Evolutionary conservation across 2,113 vertebrate genomes (phyloP), one percentile per base, ranked within the genome.

Genomic region (Oryzias melastigma): DNA sequence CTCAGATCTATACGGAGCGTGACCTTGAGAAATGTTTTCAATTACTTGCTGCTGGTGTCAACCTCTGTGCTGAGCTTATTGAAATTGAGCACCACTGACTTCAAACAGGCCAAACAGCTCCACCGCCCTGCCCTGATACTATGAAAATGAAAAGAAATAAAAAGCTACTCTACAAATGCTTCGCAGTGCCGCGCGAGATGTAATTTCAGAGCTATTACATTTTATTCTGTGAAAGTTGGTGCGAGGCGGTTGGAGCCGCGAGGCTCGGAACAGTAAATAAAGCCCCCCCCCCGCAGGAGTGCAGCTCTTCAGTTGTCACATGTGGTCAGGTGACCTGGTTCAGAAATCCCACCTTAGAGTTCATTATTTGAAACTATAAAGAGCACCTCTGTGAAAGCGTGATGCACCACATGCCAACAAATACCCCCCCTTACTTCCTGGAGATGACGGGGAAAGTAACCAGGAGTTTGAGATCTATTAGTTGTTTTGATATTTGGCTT

Each of bases 1-100:
- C 63, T 82, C 61, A 54, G 74, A 85, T 85, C 81, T 63, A 75
- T 68, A 66, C 41, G 0, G 63, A 75, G 65, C 67, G 14, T 73
- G 84, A 88, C 84, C 86, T 85, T 78, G 77, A 81, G 68, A 85
- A 84, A 62, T 80, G 85, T 82, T 87, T 85, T 83, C 77, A 80
- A 60, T 81, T 77, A 75, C 73, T 58, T 44, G 65, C 78, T 58
- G 68, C 81, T 60, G 66, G 58, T 70, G 68, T 76, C 73, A 53
- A 72, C 68, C 58, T 61, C 67, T 52, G 55, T 63, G 73, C 81
- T 75, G 76, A 80, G 75, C 50, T 47, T 62, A 65, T 75, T 80
- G 65, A 81, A 88, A 88, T 42, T 41, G 42, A 83, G 82, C 71
- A 83, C 73, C 54, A 58, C 58, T 43, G 75, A 80, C 68, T 77